Evolutionary conservation across 2,113 vertebrate species (phyloP).

Genomic region (Amphiprion ocellaris): DNA sequence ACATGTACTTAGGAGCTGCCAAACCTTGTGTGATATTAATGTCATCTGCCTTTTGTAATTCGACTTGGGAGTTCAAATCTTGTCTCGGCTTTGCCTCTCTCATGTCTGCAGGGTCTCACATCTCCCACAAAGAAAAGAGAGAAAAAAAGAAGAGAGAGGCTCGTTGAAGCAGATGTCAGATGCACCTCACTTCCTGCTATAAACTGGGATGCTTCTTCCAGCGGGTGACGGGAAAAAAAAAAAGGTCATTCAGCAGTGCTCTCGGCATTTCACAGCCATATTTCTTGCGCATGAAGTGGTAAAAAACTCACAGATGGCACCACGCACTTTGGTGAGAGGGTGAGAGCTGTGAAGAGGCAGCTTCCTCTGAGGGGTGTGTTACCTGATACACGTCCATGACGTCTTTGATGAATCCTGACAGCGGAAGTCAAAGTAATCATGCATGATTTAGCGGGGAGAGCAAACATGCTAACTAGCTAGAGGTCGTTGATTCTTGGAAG

Average conservation of each 20-base stretch:
- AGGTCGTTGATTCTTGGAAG: constrained; percentile 14
- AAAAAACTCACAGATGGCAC: constrained; percentile 58
- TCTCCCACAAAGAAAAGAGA: constrained; percentile 30
- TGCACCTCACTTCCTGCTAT: constrained; percentile 58
- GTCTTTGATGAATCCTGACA: constrained; percentile 47
- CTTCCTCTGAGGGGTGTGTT: constrained; percentile 52
- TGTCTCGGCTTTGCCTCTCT: constrained; percentile 64
- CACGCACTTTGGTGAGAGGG: constrained; percentile 50
- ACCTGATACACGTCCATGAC: constrained; percentile 30
- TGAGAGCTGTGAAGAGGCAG: constrained; percentile 49
- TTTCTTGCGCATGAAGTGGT: constrained; percentile 45
- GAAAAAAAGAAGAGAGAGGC: constrained; percentile 6
- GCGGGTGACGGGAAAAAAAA: constrained; percentile 4
- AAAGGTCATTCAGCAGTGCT: constrained; percentile 63
- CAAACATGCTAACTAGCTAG: constrained; percentile 23
- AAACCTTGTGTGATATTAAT: constrained; percentile 80
- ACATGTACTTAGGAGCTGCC: constrained; percentile 74
- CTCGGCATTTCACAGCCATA: constrained; percentile 57
- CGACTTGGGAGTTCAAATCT: constrained; percentile 77
- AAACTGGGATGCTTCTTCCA: constrained; percentile 42
- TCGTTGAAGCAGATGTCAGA: constrained; percentile 66
- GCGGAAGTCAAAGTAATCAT: constrained; percentile 9
- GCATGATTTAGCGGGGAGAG: constrained; percentile 19
- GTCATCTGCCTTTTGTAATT: constrained; percentile 80
- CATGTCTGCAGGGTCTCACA: constrained; percentile 47